Evolutionary conservation across 2,888 invertebrate genomes (phyloP).

Genomic region (Lumbricus terrestris): DNA sequence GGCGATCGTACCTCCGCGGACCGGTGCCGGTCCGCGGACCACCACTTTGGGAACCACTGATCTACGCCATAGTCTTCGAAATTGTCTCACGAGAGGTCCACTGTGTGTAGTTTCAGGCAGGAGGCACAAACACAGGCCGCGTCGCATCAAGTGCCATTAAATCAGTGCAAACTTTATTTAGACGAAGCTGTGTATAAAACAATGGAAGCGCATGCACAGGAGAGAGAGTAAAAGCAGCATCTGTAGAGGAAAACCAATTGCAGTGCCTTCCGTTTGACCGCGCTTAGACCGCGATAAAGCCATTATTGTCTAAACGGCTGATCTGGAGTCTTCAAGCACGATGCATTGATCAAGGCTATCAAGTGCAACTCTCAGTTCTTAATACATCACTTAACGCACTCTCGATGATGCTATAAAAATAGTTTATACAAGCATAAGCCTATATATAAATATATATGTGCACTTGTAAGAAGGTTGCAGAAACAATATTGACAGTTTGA

Average conservation of each 20-base stretch:
- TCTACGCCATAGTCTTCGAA: too few relatives aligned
- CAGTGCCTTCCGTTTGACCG: background rate
- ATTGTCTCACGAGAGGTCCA: background rate
- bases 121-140: background rate
- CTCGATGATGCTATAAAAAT: background rate
- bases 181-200: background rate
- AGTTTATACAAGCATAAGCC: background rate
- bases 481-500: background rate
- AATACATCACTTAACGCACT: conserved; percentile 3
- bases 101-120: background rate
- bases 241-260: background rate
- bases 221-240: background rate
- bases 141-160: background rate
- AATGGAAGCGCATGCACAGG: background rate
- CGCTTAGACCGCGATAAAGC: background rate
- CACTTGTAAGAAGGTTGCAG: background rate
- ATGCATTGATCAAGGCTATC: background rate
- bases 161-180: background rate
- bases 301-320: background rate
- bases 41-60: too few relatives aligned
- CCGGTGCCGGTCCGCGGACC: too few relatives aligned
- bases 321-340: background rate
- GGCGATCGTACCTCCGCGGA: too few relatives aligned
- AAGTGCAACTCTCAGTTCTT: background rate
- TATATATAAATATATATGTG: background rate